Conservation (phyloP, 2,113 vertebrate genomes). For the Rhea pennata region DNA sequence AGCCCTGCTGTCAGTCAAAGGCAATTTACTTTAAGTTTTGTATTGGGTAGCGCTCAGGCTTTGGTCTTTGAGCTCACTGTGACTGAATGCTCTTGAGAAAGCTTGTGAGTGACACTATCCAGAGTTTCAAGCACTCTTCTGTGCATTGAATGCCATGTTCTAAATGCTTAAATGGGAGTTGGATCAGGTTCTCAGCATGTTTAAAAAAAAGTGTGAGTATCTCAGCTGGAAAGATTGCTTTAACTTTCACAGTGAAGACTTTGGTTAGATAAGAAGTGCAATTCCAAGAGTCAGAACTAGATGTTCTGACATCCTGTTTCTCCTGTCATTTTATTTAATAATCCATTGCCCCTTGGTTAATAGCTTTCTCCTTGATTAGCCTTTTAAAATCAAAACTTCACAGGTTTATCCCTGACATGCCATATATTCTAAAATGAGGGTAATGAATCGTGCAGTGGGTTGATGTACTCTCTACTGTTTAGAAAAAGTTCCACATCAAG, state of each 20-base stretch:
- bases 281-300: constrained; percentile 6
- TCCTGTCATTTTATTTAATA: constrained; percentile 47
- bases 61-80: neutral
- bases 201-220: neutral
- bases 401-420: neutral
- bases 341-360: neutral
- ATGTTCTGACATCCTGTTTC: constrained; percentile 36
- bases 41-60: neutral
- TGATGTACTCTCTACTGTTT: constrained; percentile 1
- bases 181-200: neutral
- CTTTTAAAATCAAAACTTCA: constrained; percentile 41
- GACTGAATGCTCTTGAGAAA: neutral
- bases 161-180: neutral
- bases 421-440: neutral
- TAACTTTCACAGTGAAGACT: neutral
- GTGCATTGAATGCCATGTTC: neutral
- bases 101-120: neutral
- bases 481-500: neutral
- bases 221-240: neutral
- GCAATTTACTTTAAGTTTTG: neutral
- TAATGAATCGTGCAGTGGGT: neutral
- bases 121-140: neutral
- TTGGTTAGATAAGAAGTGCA: neutral
- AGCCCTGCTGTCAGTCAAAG: neutral
- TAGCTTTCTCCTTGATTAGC: constrained; percentile 60